These are phyloP conservation scores for Phania funesta DNA, from an alignment of 2,888 invertebrate genomes.

Conservation along the genomic window DNA sequence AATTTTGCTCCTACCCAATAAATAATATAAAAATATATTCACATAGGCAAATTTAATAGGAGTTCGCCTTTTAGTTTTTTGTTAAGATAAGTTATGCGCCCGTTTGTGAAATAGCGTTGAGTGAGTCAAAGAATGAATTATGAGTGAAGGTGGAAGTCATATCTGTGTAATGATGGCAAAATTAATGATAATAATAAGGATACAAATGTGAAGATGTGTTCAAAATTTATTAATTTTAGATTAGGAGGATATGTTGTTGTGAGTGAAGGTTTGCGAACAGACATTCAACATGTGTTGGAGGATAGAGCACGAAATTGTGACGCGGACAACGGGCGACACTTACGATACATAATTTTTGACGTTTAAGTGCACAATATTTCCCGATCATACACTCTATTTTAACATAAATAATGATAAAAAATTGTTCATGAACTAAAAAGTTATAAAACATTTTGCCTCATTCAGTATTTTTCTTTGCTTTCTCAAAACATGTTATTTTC, in stretches of 20 bases:
- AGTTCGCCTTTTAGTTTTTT: not conserved
- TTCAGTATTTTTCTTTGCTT: no score
- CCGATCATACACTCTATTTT: no score
- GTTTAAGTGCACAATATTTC: no score
- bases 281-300: no score
- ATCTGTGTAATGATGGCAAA: slow-evolving; percentile 17
- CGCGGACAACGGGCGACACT: no score
- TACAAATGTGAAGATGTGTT: slow-evolving; percentile 50
- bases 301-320: no score
- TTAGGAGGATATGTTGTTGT: slow-evolving; percentile 11
- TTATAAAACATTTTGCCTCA: no score
- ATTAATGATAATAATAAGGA: slow-evolving; percentile 28
- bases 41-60: slow-evolving; percentile 35
- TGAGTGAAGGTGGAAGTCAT: not conserved
- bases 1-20: slow-evolving; percentile 1
- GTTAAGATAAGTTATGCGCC: slow-evolving; percentile 25
- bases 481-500: no score
- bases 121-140: not conserved
- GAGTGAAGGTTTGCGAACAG: no score
- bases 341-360: no score
- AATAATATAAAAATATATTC: not conserved
- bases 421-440: no score
- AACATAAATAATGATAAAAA: no score
- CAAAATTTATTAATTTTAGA: slow-evolving; percentile 53
- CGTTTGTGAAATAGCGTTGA: not conserved